Conservation (phyloP, 2,113 vertebrate genomes). For the Podilymbus podiceps region DNA sequence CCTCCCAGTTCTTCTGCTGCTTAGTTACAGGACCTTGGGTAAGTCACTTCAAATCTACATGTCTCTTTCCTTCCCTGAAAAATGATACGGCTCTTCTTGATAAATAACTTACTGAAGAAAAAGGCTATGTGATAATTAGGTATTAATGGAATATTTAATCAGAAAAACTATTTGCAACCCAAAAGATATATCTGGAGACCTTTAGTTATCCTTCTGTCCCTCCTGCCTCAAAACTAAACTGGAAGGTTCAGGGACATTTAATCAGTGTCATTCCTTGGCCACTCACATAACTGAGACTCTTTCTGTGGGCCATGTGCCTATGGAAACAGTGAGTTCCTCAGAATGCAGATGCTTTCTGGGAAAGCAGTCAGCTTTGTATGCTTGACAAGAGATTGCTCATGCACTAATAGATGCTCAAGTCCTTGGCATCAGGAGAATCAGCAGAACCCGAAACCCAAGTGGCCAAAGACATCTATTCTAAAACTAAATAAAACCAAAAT, state of each 20-base stretch:
- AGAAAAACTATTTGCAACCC: neutral
- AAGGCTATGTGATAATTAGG: neutral
- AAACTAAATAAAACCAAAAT: neutral
- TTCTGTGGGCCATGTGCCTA: accelerated
- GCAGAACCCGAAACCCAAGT: neutral
- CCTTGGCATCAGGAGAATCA: neutral
- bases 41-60: neutral
- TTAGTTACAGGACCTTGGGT: neutral
- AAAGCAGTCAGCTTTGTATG: neutral
- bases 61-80: neutral
- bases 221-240: neutral
- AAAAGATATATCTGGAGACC: neutral
- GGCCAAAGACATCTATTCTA: neutral
- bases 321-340: neutral
- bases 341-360: constrained; percentile 4
- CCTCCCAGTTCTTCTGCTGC: neutral
- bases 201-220: neutral
- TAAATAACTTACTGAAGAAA: neutral
- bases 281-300: neutral
- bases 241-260: neutral
- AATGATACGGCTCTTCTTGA: neutral
- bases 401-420: neutral
- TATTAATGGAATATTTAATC: neutral
- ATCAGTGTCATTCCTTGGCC: neutral
- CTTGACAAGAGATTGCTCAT: neutral